Conservation (phyloP, 2,113 vertebrate species). For the Platysternon megacephalum region DNA sequence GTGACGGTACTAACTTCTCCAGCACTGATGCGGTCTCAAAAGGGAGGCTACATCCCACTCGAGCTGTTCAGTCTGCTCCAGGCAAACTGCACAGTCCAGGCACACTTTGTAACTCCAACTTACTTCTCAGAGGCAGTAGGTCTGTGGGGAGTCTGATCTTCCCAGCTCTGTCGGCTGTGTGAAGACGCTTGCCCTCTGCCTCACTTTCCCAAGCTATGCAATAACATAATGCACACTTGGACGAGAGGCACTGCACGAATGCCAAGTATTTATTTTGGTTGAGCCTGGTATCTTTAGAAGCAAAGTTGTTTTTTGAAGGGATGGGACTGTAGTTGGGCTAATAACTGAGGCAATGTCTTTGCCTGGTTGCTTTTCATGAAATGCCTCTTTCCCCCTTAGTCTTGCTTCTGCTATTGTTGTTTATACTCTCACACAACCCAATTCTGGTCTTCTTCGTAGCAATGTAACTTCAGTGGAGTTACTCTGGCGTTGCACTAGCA, state of each 20-base stretch:
- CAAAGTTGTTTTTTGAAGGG: background rate
- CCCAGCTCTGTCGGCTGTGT: background rate
- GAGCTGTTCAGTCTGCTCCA: fast-evolving
- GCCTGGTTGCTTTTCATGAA: slow-evolving; percentile 38
- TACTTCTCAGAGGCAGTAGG: background rate
- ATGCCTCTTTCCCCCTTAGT: background rate
- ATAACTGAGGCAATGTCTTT: background rate
- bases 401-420: background rate
- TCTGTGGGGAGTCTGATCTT: background rate
- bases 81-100: background rate
- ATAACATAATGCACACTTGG: background rate
- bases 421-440: background rate
- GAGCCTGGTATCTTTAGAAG: background rate
- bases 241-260: background rate
- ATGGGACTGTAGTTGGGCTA: background rate
- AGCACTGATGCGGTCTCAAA: background rate
- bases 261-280: background rate
- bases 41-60: background rate
- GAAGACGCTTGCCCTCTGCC: background rate
- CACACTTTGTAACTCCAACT: background rate
- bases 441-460: background rate
- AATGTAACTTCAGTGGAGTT: background rate
- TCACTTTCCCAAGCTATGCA: background rate
- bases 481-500: background rate
- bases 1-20: background rate